phyloP scores from a whole-genome alignment of 1,140 invertebrate genomes.

The Heliothis subflexa region DNA sequence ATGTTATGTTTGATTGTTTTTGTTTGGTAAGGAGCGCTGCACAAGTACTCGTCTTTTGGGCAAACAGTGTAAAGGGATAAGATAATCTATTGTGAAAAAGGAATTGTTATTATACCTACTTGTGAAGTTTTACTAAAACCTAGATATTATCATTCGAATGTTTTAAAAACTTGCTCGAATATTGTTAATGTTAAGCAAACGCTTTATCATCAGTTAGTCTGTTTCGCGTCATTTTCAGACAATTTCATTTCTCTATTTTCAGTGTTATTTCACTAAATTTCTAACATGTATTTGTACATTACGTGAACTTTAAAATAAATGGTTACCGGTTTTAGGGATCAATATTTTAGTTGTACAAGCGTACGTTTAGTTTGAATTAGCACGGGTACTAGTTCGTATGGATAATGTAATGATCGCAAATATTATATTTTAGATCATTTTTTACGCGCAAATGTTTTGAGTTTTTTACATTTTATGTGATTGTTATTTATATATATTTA shows the following conservation, averaged over 20 bases:
- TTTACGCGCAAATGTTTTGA: constrained; percentile 39
- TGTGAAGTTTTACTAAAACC: constrained; percentile 22
- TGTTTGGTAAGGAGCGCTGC: too few species aligned
- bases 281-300: background rate
- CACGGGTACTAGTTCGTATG: constrained; percentile 45
- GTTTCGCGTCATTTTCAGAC: background rate
- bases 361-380: constrained; percentile 43
- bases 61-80: background rate
- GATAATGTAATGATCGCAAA: constrained; percentile 32
- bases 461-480: constrained; percentile 44
- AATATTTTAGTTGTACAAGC: constrained; percentile 40
- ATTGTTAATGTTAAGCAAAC: constrained; percentile 15
- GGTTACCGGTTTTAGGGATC: constrained; percentile 42
- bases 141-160: constrained; percentile 32
- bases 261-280: background rate
- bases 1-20: background rate
- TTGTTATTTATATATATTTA: constrained; percentile 47
- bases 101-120: constrained; percentile 29
- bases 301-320: constrained; percentile 13
- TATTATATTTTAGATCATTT: constrained; percentile 44
- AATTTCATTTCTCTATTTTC: background rate
- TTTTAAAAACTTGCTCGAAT: constrained; percentile 19
- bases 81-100: constrained; percentile 19
- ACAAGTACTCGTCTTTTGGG: too few species aligned
- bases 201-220: constrained; percentile 18